Evolutionary conservation across 2,113 vertebrate genomes (phyloP).

Genomic region (Eubucco bourcierii): DNA sequence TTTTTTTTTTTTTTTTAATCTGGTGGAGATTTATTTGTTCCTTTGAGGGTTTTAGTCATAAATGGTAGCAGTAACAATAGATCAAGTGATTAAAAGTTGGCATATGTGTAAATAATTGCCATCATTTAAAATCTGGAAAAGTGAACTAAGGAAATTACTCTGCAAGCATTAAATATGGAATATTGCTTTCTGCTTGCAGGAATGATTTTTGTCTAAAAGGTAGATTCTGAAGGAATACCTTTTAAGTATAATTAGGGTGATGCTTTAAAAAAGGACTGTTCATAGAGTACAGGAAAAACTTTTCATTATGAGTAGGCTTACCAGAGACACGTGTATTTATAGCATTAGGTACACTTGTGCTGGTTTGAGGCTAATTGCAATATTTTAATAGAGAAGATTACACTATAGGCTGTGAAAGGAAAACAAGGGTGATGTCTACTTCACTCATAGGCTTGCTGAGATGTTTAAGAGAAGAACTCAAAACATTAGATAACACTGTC

Average conservation of each 20-base stretch:
- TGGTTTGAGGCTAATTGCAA: no score
- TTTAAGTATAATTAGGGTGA: neutral
- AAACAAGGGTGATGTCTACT: no score
- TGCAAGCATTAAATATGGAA: neutral
- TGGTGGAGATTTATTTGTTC: no score
- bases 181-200: neutral
- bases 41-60: neutral
- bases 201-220: neutral
- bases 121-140: neutral
- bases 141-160: neutral
- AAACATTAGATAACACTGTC: no score
- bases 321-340: neutral
- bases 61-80: neutral
- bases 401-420: no score
- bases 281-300: neutral
- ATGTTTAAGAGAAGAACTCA: no score
- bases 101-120: neutral
- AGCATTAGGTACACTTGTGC: neutral
- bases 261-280: neutral
- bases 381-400: no score
- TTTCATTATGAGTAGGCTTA: neutral
- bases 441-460: no score
- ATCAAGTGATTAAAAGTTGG: neutral
- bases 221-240: neutral
- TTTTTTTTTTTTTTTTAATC: accelerated